Base-by-base conservation (phyloP, 2,888 invertebrate genomes). In the Ochropleura plecta region DNA sequence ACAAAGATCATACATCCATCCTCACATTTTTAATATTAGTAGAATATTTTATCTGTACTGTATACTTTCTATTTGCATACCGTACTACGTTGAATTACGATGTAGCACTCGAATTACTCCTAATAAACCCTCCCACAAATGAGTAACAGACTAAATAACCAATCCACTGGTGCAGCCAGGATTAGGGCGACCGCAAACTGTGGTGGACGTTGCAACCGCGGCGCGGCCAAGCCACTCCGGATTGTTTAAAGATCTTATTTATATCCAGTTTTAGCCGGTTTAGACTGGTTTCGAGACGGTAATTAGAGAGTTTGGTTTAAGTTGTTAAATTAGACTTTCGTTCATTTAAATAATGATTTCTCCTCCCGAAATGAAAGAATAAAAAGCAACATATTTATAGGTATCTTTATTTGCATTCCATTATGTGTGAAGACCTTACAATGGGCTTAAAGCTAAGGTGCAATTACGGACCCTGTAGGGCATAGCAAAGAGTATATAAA, bases 131-230 rank as follows among this genome's bases (percentile, higher is more conserved):
- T 18, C 14, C 6, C 40, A 44, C 16, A 40, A 40, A 68, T 76
- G 71, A 44, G 30, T 10, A 42, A 66, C 55, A 51, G 30, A 74
- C 70, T 70, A 70, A 63, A 74, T 85, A 63, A 68, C 49, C 73
- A 71, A 62, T 78, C 8, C 9, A 51, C 73, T 66, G 57, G 59
- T 64, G 63, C 69, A 80, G 70, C 79, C 67, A 65, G 71, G 75
- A 82, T 87, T 79, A 75, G 70, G 70, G 59, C 57, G 16, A 81
- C 82, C 84, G 71, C 86, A 81, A 59, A 70, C 79, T 79, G 82
- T 55, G 76, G 78, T 46, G 51, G 60, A 59, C 76, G 70, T 65
- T 48, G 74, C 66, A 68, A 86, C 86, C 86, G 64, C 86, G 42
- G 6, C 63, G 72, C 30, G 59, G 71, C 51, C 70, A 62, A 75